These are phyloP conservation scores for Phasianus colchicus DNA, from an alignment of 2,113 vertebrate species.

Conservation along the genomic window DNA sequence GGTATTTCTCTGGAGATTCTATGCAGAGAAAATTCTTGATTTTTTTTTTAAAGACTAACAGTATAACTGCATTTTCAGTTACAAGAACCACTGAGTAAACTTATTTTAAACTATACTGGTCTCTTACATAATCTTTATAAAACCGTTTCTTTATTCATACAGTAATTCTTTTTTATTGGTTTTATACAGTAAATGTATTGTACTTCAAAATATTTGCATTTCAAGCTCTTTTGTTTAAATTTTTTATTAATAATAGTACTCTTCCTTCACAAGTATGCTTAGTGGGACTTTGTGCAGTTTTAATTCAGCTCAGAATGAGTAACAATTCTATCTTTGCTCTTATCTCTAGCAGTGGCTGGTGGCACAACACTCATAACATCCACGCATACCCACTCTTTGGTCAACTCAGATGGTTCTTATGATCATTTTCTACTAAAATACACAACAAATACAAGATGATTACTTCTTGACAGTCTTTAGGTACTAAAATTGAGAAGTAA, in stretches of 20 bases:
- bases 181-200: neutral
- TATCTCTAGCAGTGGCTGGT: neutral
- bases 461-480: neutral
- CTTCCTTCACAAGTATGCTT: neutral
- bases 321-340: neutral
- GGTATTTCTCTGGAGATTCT: neutral
- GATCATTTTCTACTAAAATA: neutral
- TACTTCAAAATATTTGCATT: neutral
- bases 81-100: neutral
- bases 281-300: neutral
- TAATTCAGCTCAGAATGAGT: neutral
- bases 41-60: neutral
- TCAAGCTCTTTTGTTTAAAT: neutral
- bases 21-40: neutral
- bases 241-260: neutral
- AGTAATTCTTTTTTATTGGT: neutral
- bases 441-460: neutral
- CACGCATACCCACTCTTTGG: neutral
- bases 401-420: neutral
- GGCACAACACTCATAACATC: neutral
- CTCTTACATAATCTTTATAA: neutral
- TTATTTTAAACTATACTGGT: neutral
- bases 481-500: neutral
- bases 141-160: neutral
- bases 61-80: neutral